These are phyloP conservation scores for Asteroscopus sphinx DNA, from an alignment of 2,888 invertebrate species.

Conservation along the genomic window DNA sequence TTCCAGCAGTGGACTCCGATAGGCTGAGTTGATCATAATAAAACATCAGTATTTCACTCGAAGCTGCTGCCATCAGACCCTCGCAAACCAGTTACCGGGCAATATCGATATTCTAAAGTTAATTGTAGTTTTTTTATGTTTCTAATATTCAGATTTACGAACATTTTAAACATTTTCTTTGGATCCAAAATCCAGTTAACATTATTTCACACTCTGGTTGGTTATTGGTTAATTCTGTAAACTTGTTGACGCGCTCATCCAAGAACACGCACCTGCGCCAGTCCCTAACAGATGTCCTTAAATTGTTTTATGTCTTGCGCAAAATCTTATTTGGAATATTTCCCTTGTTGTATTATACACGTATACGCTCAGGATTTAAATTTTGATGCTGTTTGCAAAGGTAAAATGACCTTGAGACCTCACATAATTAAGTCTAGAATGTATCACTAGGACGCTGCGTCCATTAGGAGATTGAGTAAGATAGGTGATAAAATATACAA, in stretches of 20 bases:
- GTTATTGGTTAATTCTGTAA: slow-evolving; percentile 41
- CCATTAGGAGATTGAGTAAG: no score
- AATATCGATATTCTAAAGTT: no score
- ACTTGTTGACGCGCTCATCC: slow-evolving; percentile 49
- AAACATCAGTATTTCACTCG: no score
- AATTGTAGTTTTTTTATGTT: no score
- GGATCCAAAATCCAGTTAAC: slow-evolving; percentile 16
- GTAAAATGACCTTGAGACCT: slow-evolving; percentile 12
- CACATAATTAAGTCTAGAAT: slow-evolving; percentile 4
- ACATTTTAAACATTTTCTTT: not conserved
- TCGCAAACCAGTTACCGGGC: no score
- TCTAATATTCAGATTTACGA: not conserved
- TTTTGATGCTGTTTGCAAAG: not conserved
- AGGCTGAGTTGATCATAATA: no score
- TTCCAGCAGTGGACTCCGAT: no score
- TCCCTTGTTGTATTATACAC: slow-evolving; percentile 11
- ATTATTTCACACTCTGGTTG: slow-evolving; percentile 35
- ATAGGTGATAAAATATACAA: no score
- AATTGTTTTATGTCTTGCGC: slow-evolving; percentile 46
- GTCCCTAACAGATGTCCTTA: slow-evolving; percentile 46
- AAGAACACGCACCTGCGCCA: slow-evolving; percentile 51
- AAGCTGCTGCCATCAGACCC: no score
- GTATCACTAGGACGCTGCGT: not conserved
- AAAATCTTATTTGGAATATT: slow-evolving; percentile 49
- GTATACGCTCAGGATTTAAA: slow-evolving; percentile 21